These are phyloP conservation scores for Erethizon dorsatum DNA, from an alignment of 2,797 vertebrate genomes.

Conservation along the genomic window DNA sequence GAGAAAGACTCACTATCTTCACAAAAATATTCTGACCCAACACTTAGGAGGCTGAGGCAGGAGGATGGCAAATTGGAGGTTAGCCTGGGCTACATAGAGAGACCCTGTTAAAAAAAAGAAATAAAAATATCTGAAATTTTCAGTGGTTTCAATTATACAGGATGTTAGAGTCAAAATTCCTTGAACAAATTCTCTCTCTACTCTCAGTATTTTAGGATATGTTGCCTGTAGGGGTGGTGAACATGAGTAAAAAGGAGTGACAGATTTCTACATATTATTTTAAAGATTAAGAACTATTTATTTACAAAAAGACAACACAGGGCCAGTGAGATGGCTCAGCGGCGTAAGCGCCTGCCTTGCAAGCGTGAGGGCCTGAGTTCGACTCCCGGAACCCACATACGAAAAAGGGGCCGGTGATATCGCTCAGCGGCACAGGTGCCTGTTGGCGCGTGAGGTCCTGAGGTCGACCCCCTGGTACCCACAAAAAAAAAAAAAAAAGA, in stretches of 20 bases:
- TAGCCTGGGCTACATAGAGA: background rate
- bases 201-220: background rate
- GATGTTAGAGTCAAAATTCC: background rate
- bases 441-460: no score
- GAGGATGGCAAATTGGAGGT: background rate
- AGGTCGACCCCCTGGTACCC: no score
- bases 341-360: no score
- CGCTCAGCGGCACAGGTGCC: no score
- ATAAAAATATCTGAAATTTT: background rate
- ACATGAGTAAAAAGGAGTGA: background rate
- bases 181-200: background rate
- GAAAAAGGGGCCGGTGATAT: no score
- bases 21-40: background rate
- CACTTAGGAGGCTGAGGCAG: background rate
- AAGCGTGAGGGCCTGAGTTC: no score
- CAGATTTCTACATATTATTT: background rate
- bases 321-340: no score
- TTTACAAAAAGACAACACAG: no score
- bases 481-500: no score
- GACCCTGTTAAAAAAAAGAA: background rate
- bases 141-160: background rate
- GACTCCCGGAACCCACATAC: no score
- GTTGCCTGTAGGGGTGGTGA: background rate
- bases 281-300: constrained; percentile 27
- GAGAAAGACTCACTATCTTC: background rate